phyloP scores from a whole-genome alignment of 2,797 vertebrate genomes.

The Australoheros facetus region DNA sequence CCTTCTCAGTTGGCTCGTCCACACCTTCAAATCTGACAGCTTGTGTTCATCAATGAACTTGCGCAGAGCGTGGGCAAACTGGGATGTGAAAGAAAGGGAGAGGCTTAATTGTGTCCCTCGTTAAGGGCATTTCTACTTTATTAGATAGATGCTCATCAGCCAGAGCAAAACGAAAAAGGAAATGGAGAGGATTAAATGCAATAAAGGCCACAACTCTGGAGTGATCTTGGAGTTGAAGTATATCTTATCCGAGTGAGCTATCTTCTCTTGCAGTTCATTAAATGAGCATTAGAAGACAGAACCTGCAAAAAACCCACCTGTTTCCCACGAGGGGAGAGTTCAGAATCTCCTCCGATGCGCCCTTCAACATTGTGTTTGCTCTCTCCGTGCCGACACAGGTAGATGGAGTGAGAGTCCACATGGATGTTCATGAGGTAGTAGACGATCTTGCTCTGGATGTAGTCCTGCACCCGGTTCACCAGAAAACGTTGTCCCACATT shows the following conservation, averaged over 20 bases:
- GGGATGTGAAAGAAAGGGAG: not conserved
- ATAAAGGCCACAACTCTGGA: conserved; percentile 9
- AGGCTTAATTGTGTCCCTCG: not conserved
- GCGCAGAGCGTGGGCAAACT: conserved; percentile 88
- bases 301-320: conserved; percentile 78
- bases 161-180: not conserved
- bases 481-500: conserved; percentile 95
- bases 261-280: conserved; percentile 2
- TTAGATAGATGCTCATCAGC: not conserved
- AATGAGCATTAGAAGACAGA: conserved; percentile 2
- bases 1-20: conserved; percentile 96
- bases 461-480: conserved; percentile 95
- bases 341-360: conserved; percentile 92
- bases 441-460: conserved; percentile 98
- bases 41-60: conserved; percentile 90
- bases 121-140: not conserved
- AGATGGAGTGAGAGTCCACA: conserved; percentile 95
- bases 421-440: conserved; percentile 99
- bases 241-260: not conserved
- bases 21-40: conserved; percentile 93
- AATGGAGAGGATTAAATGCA: not conserved
- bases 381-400: conserved; percentile 96
- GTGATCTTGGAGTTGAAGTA: not conserved
- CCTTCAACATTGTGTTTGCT: conserved; percentile 90
- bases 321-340: conserved; percentile 88